These are phyloP conservation scores for Percopsis omiscomaycus DNA, from an alignment of 2,797 vertebrate genomes.

Conservation along the genomic window DNA sequence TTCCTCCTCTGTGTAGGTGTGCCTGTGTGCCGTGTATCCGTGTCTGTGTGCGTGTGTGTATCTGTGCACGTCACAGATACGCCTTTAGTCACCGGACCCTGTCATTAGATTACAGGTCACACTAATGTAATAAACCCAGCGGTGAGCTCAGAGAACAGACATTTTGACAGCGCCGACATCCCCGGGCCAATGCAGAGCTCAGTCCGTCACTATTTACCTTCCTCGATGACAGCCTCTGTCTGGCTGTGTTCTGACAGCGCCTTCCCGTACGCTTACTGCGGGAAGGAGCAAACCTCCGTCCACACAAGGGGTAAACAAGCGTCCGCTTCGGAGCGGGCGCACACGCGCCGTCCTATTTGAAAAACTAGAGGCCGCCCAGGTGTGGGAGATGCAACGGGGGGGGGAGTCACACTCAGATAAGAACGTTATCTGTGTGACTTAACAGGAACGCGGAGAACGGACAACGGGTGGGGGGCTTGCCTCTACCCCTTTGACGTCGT, in stretches of 20 bases:
- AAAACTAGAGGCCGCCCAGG: slow-evolving; percentile 37
- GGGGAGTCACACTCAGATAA: slow-evolving; percentile 36
- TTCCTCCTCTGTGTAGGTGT: slow-evolving; percentile 4
- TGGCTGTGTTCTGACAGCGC: slow-evolving; percentile 51
- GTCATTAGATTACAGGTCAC: slow-evolving; percentile 74
- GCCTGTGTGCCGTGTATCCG: slow-evolving; percentile 7
- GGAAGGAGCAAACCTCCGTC: slow-evolving; percentile 41
- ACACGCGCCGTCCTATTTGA: slow-evolving; percentile 17
- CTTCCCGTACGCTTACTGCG: slow-evolving; percentile 57
- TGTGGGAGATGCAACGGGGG: slow-evolving; percentile 42
- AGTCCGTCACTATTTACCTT: slow-evolving; percentile 54
- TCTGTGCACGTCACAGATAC: slow-evolving; percentile 11
- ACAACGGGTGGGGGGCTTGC: slow-evolving; percentile 14
- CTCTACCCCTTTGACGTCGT: slow-evolving; percentile 42
- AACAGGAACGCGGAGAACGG: slow-evolving; percentile 49
- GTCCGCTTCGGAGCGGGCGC: slow-evolving; percentile 16
- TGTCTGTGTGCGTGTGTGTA: neutral
- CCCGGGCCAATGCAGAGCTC: slow-evolving; percentile 38
- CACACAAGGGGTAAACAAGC: slow-evolving; percentile 41
- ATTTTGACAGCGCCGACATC: slow-evolving; percentile 48
- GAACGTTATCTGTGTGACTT: slow-evolving; percentile 53
- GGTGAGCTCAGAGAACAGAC: slow-evolving; percentile 54
- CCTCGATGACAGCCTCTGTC: slow-evolving; percentile 56
- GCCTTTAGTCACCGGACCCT: slow-evolving; percentile 50
- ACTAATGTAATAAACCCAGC: slow-evolving; percentile 67